Evolutionary conservation across 2,797 vertebrate species (phyloP).

Genomic region (Synaphobranchus kaupii): DNA sequence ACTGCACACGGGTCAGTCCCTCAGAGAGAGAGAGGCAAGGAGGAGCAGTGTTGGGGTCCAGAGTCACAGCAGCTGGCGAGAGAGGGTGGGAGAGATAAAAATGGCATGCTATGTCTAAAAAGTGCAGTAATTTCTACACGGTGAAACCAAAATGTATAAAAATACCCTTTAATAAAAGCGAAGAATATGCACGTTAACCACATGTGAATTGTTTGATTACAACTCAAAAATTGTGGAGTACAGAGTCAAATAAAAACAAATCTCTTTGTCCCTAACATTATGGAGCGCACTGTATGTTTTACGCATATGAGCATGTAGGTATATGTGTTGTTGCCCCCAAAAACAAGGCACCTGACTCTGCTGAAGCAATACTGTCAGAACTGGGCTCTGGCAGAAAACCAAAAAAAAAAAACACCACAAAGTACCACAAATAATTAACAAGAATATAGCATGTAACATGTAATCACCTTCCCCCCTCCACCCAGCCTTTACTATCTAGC

Average conservation of each 20-base stretch:
- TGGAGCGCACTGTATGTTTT: no score
- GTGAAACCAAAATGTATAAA: no score
- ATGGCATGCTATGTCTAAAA: no score
- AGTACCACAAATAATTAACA: not conserved
- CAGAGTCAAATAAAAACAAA: no score
- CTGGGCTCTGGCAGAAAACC: not conserved
- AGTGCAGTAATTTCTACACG: no score
- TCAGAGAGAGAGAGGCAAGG: slow-evolving; percentile 72
- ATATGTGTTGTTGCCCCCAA: not conserved
- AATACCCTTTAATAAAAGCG: no score
- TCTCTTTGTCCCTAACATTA: no score
- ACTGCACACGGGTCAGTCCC: slow-evolving; percentile 68
- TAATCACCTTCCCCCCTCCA: not conserved
- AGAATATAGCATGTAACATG: not conserved
- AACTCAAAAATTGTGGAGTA: no score
- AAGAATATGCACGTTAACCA: no score
- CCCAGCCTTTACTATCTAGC: not conserved
- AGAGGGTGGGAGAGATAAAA: not conserved
- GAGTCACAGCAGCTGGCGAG: slow-evolving; percentile 66
- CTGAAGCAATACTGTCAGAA: not conserved
- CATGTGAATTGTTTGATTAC: no score
- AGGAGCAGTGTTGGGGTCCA: slow-evolving; percentile 77
- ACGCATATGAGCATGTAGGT: no score
- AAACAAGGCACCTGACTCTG: not conserved
- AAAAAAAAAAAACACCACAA: not conserved